A percentile compares a stretch with the other conserved stretches of the same genome.
phyloP scores from a whole-genome alignment of 2,113 vertebrate species.

The Nycticebus coucang region DNA sequence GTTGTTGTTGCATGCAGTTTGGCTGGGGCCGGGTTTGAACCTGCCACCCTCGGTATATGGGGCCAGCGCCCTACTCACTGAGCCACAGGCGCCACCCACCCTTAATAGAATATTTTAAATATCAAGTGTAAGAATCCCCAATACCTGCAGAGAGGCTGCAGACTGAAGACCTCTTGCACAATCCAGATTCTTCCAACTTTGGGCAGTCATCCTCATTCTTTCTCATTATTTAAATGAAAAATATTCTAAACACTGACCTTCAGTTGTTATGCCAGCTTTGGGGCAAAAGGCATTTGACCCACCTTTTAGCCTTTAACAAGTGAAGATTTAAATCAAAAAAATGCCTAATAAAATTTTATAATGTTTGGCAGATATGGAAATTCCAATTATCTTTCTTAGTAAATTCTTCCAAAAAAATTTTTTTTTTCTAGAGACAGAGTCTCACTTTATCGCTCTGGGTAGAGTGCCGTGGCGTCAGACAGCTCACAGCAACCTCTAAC shows the following conservation, averaged over 20 bases:
- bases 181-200: not conserved
- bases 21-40: no score
- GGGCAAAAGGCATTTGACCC: not conserved
- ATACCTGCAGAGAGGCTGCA: not conserved
- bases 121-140: not conserved
- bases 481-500: no score
- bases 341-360: conserved; percentile 27
- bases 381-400: conserved; percentile 52
- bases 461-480: no score
- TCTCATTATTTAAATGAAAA: conserved; percentile 38
- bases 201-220: not conserved
- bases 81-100: no score
- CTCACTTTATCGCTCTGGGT: no score
- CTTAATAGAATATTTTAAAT: not conserved
- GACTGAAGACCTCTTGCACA: not conserved
- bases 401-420: conserved; percentile 31
- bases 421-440: not conserved
- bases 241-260: not conserved
- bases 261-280: not conserved
- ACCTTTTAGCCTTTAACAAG: conserved; percentile 21
- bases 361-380: conserved; percentile 48
- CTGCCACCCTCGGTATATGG: no score
- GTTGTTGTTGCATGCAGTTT: no score
- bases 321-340: conserved; percentile 29
- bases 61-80: no score